Evolutionary conservation across 1,140 invertebrate species (phyloP).

Genomic region (Drosophila ironensis): DNA sequence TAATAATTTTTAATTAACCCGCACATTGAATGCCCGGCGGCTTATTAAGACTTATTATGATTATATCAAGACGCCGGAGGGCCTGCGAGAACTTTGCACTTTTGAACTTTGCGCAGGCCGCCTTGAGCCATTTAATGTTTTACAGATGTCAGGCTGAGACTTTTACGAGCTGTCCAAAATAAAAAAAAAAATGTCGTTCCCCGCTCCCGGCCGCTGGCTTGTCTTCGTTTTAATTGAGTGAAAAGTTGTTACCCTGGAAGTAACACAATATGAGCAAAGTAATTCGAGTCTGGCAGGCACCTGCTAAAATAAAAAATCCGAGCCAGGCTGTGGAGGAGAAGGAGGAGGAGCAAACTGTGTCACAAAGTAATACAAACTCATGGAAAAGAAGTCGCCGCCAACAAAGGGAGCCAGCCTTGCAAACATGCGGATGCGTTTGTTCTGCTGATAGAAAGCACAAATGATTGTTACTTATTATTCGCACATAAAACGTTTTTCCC

Average conservation of each 20-base stretch:
- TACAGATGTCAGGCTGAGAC: conserved; percentile 15
- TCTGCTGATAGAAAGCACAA: conserved; percentile 40
- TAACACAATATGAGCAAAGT: conserved; percentile 16
- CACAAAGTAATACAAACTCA: conserved; percentile 42
- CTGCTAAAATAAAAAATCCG: conserved; percentile 7
- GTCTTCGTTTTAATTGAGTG: conserved; percentile 8
- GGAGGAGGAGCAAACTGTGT: conserved; percentile 40
- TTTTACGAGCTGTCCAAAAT: conserved; percentile 7
- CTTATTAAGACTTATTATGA: conserved; percentile 50
- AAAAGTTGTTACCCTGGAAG: conserved; percentile 8
- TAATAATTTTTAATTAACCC: conserved; percentile 70
- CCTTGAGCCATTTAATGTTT: conserved; percentile 12
- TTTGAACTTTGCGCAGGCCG: conserved; percentile 23
- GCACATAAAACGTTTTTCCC: conserved; percentile 45
- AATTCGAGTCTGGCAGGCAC: conserved; percentile 20
- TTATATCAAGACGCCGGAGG: conserved; percentile 6
- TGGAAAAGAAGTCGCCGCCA: background rate
- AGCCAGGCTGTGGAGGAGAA: background rate
- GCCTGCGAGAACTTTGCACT: conserved; percentile 40
- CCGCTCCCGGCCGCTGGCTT: too few relatives aligned
- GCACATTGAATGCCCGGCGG: conserved; percentile 41
- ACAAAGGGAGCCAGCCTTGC: conserved; percentile 19
- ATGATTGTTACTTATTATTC: conserved; percentile 51
- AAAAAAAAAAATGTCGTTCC: background rate
- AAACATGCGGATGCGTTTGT: conserved; percentile 23